Percentiles rank a stretch among this genome's conserved stretches.
These are phyloP conservation scores for Opisthograptis luteolata DNA, from an alignment of 2,888 invertebrate genomes.

Conservation along the genomic window DNA sequence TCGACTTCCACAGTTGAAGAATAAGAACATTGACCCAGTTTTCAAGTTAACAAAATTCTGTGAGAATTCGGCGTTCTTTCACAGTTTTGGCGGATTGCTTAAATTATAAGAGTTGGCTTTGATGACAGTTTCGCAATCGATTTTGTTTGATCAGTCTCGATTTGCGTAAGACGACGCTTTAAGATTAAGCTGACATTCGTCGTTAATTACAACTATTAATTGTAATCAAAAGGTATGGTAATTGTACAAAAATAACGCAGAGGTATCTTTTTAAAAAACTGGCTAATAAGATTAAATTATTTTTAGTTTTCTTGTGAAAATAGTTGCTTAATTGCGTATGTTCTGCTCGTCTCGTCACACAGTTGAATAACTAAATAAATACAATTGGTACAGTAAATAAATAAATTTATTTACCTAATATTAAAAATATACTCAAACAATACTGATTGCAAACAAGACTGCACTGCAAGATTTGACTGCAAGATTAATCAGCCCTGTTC, in stretches of 20 bases:
- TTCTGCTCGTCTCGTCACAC: no score
- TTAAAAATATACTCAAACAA: no score
- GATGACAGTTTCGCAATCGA: not conserved
- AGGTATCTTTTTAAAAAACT: no score
- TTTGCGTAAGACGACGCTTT: no score
- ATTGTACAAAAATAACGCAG: not conserved
- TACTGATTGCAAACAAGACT: slow-evolving; percentile 13
- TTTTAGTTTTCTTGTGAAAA: no score
- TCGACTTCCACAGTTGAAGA: slow-evolving; percentile 33
- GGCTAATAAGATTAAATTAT: no score
- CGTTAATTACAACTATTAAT: not conserved
- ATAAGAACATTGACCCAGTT: slow-evolving; percentile 40
- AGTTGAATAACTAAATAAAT: no score
- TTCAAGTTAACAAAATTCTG: slow-evolving; percentile 20
- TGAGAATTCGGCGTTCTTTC: not conserved
- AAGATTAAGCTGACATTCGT: no score
- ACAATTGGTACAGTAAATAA: no score
- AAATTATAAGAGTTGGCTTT: slow-evolving; percentile 17
- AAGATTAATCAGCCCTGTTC: slow-evolving; percentile 16
- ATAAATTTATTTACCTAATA: no score
- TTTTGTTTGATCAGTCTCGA: not conserved
- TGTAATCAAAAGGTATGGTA: not conserved
- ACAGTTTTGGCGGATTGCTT: not conserved
- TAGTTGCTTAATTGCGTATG: no score
- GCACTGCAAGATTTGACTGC: no score